These are phyloP conservation scores for Eupsilia transversa DNA, from an alignment of 2,888 invertebrate species.

Conservation along the genomic window DNA sequence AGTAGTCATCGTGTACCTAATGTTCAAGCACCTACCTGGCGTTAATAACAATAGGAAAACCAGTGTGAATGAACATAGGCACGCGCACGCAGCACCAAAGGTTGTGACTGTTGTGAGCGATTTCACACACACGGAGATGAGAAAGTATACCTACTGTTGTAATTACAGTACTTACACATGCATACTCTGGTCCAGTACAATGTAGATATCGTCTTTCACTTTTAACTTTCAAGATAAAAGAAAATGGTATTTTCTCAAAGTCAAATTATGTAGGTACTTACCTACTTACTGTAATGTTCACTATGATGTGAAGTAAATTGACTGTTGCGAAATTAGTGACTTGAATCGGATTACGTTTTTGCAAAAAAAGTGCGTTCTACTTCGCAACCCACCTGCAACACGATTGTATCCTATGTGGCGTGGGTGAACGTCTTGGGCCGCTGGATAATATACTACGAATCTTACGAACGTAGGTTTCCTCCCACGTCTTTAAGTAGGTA, in stretches of 20 bases:
- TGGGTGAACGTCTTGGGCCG: slow-evolving; percentile 71
- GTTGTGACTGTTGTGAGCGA: slow-evolving; percentile 33
- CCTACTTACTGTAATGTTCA: slow-evolving; percentile 34
- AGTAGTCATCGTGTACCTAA: neutral
- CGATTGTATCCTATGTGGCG: slow-evolving; percentile 68
- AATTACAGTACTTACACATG: slow-evolving; percentile 34
- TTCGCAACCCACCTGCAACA: slow-evolving; percentile 70
- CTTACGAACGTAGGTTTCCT: slow-evolving; percentile 59
- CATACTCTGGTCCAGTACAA: slow-evolving; percentile 38
- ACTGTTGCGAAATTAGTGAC: slow-evolving; percentile 65
- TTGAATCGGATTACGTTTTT: slow-evolving; percentile 65
- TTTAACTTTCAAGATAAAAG: slow-evolving; percentile 54
- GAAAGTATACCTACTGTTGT: slow-evolving; percentile 52
- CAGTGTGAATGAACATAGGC: slow-evolving; percentile 5
- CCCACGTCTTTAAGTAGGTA: slow-evolving; percentile 50
- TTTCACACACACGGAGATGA: slow-evolving; percentile 41
- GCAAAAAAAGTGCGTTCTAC: slow-evolving; percentile 66
- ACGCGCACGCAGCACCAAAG: slow-evolving; percentile 34
- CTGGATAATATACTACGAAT: slow-evolving; percentile 63
- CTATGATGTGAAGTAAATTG: slow-evolving; percentile 40
- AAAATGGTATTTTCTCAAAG: slow-evolving; percentile 55
- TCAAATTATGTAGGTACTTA: too few relatives aligned
- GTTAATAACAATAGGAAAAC: slow-evolving; percentile 17
- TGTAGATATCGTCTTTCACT: slow-evolving; percentile 61
- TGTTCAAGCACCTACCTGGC: neutral